phyloP scores from a whole-genome alignment of 2,888 invertebrate genomes.

The Trissolcus brochymenae region DNA sequence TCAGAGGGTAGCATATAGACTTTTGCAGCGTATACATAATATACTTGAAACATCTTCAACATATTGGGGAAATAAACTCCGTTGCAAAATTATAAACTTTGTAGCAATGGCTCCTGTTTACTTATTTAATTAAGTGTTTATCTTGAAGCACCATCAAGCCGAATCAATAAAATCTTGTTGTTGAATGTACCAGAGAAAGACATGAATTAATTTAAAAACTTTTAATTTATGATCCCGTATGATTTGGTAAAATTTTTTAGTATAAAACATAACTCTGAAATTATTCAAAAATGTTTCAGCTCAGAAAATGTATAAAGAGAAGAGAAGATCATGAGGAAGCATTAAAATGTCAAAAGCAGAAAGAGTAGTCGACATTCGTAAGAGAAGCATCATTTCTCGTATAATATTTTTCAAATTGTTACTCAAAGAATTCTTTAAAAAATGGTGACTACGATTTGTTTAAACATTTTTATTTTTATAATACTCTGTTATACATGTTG shows the following conservation, averaged over 20 bases:
- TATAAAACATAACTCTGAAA: not conserved
- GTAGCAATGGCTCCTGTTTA: not conserved
- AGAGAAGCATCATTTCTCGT: no score
- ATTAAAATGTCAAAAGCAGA: slow-evolving; percentile 36
- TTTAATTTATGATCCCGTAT: no score
- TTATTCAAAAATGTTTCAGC: no score
- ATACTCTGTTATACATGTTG: not conserved
- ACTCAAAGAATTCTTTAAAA: slow-evolving; percentile 5
- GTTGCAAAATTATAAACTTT: no score
- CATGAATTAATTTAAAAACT: not conserved
- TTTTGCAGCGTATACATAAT: slow-evolving; percentile 1
- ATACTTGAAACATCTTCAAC: slow-evolving; percentile 8
- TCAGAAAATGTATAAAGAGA: no score
- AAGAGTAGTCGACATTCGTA: slow-evolving; percentile 20
- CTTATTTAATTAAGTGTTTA: not conserved
- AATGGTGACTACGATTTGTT: slow-evolving; percentile 4
- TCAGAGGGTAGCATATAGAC: slow-evolving; percentile 25
- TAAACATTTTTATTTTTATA: slow-evolving; percentile 22
- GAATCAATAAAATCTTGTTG: no score
- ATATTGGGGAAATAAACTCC: slow-evolving; percentile 20
- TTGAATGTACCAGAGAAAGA: no score
- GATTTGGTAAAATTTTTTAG: not conserved
- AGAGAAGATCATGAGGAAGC: slow-evolving; percentile 19
- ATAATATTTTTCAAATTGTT: no score
- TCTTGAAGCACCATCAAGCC: no score